phyloP scores from a whole-genome alignment of 2,888 invertebrate species.

The Pedicia rivosa region DNA sequence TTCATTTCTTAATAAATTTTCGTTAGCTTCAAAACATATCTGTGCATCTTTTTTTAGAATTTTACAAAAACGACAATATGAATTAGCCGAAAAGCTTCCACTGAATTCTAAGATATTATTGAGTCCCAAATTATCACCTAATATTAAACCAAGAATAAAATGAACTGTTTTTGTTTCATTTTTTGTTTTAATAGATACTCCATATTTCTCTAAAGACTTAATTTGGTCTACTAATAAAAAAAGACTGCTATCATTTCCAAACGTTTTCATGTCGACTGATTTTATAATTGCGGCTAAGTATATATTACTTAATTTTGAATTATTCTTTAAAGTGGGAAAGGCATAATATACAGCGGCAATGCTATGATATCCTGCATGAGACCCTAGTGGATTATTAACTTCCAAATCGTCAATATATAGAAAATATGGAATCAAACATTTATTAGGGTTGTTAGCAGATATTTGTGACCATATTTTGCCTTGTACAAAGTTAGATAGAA shows the following conservation, averaged over 20 bases:
- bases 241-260: conserved; percentile 2
- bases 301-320: conserved; percentile 1
- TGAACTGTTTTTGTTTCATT: neutral
- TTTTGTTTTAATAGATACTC: neutral
- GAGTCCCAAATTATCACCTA: conserved; percentile 3
- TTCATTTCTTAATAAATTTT: neutral
- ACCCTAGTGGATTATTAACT: neutral
- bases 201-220: neutral
- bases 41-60: neutral
- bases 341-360: neutral
- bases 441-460: neutral
- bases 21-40: neutral
- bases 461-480: neutral
- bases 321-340: neutral
- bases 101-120: conserved; percentile 1
- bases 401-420: conserved; percentile 1
- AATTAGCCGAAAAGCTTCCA: neutral
- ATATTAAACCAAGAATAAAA: neutral
- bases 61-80: conserved; percentile 2
- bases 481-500: conserved; percentile 1
- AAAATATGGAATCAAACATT: neutral
- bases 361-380: neutral
- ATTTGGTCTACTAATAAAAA: neutral
- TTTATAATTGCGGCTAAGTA: neutral
- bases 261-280: neutral